Percentiles rank a stretch among this genome's conserved stretches.
phyloP scores from a whole-genome alignment of 2,888 invertebrate genomes.

The Drosophila algonquin region DNA sequence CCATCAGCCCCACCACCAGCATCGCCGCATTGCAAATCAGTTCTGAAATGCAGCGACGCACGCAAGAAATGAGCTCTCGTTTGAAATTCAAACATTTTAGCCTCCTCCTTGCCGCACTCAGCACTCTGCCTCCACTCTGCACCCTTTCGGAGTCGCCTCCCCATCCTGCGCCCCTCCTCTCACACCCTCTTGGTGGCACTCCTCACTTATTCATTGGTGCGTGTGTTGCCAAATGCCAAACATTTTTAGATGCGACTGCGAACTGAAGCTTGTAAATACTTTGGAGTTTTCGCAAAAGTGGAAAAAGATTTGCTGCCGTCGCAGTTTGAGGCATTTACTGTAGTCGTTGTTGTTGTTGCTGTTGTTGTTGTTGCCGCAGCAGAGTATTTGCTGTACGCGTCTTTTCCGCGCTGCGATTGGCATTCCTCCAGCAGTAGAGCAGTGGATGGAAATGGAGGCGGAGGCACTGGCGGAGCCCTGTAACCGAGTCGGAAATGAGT shows the following conservation, averaged over 20 bases:
- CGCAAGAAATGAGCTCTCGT: conserved; percentile 78
- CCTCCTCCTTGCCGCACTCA: conserved; percentile 23
- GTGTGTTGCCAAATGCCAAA: conserved; percentile 77
- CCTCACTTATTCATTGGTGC: conserved; percentile 71
- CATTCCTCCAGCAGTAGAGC: conserved; percentile 27
- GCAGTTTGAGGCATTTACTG: conserved; percentile 52
- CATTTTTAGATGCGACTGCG: conserved; percentile 75
- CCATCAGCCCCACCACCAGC: conserved; percentile 9
- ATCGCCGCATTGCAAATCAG: conserved; percentile 68
- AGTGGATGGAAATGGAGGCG: neutral
- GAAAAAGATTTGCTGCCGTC: conserved; percentile 73
- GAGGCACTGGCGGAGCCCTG: neutral
- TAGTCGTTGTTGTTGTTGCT: conserved; percentile 1
- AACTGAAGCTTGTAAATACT: conserved; percentile 76
- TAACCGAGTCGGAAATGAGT: conserved; percentile 14
- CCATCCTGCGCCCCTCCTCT: neutral
- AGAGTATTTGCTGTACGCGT: conserved; percentile 55
- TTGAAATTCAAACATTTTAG: conserved; percentile 76
- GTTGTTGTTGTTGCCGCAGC: conserved; percentile 29
- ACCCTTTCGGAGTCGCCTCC: neutral
- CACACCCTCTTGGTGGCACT: neutral
- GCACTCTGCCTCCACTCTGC: neutral
- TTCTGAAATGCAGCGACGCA: conserved; percentile 76
- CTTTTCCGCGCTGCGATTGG: conserved; percentile 38
- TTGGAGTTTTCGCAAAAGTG: conserved; percentile 71